phyloP scores from a whole-genome alignment of 2,797 vertebrate genomes.

The Dendrocincla fuliginosa region DNA sequence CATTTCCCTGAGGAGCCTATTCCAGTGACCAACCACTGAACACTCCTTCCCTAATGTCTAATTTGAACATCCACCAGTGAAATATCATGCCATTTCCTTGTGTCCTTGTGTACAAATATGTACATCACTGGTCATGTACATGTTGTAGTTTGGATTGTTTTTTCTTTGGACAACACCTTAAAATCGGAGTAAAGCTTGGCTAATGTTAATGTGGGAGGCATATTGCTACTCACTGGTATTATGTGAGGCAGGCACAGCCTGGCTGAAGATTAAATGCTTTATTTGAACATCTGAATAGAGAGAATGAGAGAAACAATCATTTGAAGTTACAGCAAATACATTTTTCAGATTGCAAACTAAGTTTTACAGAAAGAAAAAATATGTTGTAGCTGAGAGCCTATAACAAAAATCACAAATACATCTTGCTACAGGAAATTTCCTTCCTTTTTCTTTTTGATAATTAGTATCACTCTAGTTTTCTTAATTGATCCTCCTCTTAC shows the following conservation, averaged over 20 bases:
- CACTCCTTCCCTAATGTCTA: not conserved
- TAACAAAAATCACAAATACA: not conserved
- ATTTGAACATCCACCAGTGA: not conserved
- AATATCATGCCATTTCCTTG: not conserved
- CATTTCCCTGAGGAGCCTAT: not conserved
- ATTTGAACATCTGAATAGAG: not conserved
- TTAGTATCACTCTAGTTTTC: not conserved
- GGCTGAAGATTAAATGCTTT: not conserved
- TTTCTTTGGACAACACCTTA: not conserved
- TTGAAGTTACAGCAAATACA: not conserved
- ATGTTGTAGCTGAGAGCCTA: not conserved
- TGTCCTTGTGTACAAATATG: too few species aligned
- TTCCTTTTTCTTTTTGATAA: not conserved
- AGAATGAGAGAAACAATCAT: not conserved
- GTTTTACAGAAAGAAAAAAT: not conserved
- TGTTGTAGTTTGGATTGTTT: not conserved
- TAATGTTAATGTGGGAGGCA: not conserved
- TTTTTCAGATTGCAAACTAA: not conserved
- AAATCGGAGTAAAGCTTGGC: not conserved
- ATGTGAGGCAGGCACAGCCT: not conserved
- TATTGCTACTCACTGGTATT: not conserved
- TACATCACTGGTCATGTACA: fast-evolving
- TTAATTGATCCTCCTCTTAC: not conserved
- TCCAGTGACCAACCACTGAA: not conserved
- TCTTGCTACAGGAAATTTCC: not conserved